A percentile compares a stretch with the other conserved stretches of the same genome.
These are phyloP conservation scores for Neelides folsomi DNA, from an alignment of 2,888 invertebrate genomes.

Conservation along the genomic window DNA sequence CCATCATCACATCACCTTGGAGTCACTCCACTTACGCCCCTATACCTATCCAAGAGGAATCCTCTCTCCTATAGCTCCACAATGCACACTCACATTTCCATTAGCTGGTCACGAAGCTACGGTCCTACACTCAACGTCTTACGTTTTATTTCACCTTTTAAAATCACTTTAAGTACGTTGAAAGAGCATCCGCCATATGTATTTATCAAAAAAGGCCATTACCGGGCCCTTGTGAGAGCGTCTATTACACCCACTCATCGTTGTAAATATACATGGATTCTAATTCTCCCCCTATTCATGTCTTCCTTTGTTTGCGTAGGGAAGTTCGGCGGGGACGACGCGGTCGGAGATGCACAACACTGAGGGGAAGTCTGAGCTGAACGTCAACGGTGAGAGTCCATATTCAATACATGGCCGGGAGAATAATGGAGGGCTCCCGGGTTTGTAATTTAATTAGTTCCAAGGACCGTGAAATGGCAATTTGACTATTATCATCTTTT, in stretches of 20 bases:
- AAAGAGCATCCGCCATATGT: too few species aligned
- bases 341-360: conserved; percentile 21
- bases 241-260: not conserved
- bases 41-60: too few species aligned
- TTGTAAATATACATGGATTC: not conserved
- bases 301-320: not conserved
- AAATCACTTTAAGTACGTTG: too few species aligned
- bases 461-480: conserved; percentile 32
- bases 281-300: not conserved
- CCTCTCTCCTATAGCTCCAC: too few species aligned
- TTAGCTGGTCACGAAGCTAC: too few species aligned
- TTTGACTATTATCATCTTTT: conserved; percentile 31
- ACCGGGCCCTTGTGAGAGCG: too few species aligned
- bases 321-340: not conserved
- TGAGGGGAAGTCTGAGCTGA: conserved; percentile 21
- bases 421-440: conserved; percentile 5
- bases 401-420: conserved; percentile 3
- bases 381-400: conserved; percentile 15
- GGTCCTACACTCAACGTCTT: too few species aligned
- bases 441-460: conserved; percentile 32
- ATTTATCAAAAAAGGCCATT: too few species aligned
- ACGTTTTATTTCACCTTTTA: too few species aligned
- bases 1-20: too few species aligned
- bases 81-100: too few species aligned
- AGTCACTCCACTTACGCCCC: too few species aligned